A percentile compares a stretch with the other conserved stretches of the same genome.
These are phyloP conservation scores for Nymphalis urticae DNA, from an alignment of 2,888 invertebrate species.

Conservation along the genomic window DNA sequence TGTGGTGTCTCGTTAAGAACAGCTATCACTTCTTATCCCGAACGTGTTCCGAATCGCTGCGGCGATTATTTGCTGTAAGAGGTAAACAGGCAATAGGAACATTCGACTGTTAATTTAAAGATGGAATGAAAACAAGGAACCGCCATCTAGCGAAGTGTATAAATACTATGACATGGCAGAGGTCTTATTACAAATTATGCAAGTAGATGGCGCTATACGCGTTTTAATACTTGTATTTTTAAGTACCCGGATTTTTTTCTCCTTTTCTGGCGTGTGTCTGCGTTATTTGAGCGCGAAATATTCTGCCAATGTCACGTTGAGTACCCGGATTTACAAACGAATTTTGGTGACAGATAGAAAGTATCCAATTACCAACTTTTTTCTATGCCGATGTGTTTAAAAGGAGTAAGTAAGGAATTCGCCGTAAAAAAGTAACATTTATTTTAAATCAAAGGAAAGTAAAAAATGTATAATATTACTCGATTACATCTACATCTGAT, in stretches of 20 bases:
- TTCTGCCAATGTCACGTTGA: no score
- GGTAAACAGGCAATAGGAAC: slow-evolving; percentile 10
- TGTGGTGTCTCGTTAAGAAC: slow-evolving; percentile 10
- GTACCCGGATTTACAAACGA: no score
- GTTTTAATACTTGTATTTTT: no score
- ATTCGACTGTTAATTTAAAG: background rate
- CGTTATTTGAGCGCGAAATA: no score
- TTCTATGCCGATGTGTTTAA: background rate
- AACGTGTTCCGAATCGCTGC: slow-evolving; percentile 43
- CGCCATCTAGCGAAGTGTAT: background rate
- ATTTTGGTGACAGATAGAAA: background rate
- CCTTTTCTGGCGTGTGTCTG: no score
- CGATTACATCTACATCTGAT: background rate
- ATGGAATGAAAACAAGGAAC: background rate
- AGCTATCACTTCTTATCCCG: slow-evolving; percentile 31
- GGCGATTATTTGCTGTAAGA: slow-evolving; percentile 13
- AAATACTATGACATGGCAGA: background rate
- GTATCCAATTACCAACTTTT: background rate
- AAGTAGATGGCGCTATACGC: no score
- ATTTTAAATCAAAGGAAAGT: no score
- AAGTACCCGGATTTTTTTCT: no score
- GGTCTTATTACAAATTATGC: background rate
- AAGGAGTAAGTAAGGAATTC: background rate
- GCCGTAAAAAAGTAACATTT: background rate
- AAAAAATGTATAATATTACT: background rate